These are phyloP conservation scores for Lagopus leucura DNA, from an alignment of 2,113 vertebrate genomes.

Conservation along the genomic window DNA sequence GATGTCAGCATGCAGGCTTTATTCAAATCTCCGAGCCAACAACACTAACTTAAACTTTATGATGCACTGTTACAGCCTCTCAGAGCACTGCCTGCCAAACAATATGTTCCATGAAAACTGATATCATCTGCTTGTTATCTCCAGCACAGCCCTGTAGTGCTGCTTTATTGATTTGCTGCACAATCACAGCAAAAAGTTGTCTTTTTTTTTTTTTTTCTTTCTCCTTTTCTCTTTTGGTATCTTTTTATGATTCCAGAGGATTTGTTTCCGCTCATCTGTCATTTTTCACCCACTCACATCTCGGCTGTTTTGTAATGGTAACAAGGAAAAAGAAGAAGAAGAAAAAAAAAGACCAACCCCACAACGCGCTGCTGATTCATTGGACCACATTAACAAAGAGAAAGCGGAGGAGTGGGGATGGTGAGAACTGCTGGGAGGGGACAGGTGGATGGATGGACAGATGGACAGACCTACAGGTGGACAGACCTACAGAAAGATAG, in stretches of 20 bases:
- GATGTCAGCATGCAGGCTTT: slow-evolving; percentile 48
- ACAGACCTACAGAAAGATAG: too few relatives aligned
- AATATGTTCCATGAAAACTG: slow-evolving; percentile 58
- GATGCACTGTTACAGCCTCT: slow-evolving; percentile 19
- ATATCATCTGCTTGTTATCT: slow-evolving; percentile 68
- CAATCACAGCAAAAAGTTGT: slow-evolving; percentile 49
- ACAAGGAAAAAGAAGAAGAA: neutral
- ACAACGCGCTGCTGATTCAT: neutral
- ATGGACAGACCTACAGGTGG: too few relatives aligned
- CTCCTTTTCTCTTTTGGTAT: neutral
- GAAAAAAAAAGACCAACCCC: too few relatives aligned
- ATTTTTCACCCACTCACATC: slow-evolving; percentile 52
- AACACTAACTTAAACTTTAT: slow-evolving; percentile 50
- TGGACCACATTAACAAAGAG: neutral
- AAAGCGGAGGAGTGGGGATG: neutral
- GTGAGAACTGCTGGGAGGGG: neutral
- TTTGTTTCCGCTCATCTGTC: slow-evolving; percentile 55
- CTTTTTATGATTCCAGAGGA: slow-evolving; percentile 52
- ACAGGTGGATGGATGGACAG: neutral
- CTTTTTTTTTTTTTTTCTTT: neutral
- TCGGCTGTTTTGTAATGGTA: neutral
- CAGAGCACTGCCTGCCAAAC: slow-evolving; percentile 43
- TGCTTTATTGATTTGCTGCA: slow-evolving; percentile 67
- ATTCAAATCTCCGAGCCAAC: slow-evolving; percentile 57
- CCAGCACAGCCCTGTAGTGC: slow-evolving; percentile 26